Conservation (phyloP, 2,797 vertebrate species). For the Psittacula echo region DNA sequence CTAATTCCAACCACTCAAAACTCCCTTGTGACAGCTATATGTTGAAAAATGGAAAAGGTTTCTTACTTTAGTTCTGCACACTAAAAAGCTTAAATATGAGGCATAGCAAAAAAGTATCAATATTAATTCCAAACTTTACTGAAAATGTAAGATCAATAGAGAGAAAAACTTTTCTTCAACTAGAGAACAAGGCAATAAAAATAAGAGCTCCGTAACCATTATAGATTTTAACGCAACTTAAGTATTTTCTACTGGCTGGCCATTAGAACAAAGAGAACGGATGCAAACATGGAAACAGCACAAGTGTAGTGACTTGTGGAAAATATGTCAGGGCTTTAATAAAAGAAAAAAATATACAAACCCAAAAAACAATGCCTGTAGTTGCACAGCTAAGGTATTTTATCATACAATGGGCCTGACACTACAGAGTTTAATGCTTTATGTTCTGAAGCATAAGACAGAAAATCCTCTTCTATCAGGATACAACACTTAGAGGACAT, state of each 20-base stretch:
- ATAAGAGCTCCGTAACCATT: not conserved
- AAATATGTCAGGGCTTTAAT: not conserved
- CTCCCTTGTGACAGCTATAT: not conserved
- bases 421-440: not conserved
- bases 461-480: not conserved
- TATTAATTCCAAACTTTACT: slow-evolving; percentile 14
- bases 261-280: not conserved
- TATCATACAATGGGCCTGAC: not conserved
- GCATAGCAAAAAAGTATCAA: not conserved
- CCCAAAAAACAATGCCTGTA: not conserved
- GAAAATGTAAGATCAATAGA: not conserved
- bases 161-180: not conserved
- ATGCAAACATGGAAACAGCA: not conserved
- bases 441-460: not conserved
- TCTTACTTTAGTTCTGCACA: not conserved
- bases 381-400: not conserved
- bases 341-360: not conserved
- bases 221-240: not conserved
- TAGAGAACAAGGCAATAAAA: not conserved
- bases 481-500: not conserved
- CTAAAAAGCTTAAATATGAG: not conserved
- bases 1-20: not conserved
- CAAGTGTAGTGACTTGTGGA: not conserved
- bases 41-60: not conserved
- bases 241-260: not conserved